Base-by-base conservation (phyloP, 2,113 vertebrate species). In the Gallinago paraguaiae region DNA sequence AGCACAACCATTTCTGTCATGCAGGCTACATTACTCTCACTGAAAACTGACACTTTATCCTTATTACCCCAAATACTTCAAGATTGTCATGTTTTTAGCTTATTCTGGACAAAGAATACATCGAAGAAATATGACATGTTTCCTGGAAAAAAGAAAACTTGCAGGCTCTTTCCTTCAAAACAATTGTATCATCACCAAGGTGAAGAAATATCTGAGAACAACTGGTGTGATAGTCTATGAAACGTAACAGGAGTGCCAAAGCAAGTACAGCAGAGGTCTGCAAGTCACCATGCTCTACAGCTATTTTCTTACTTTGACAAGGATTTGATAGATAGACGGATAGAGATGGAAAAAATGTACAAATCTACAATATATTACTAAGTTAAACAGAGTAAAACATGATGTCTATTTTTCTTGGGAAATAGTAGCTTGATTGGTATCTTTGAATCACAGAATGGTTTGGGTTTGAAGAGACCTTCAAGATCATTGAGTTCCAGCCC, bases 131-230 rank as follows among this genome's bases (percentile, higher is more conserved):
- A 75, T 2, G 39, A 51, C 43, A 85, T 35, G 33, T 67, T 91
- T 61, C 10, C 17, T 51, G 51, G 69, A 56, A 86, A 86, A 85
- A 93, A 79, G 19, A 92, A 84, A 94, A 41, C 16, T 43, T 33
- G 7, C 9, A 91, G 61, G 54, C 25, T 94, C 70, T 56, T 85
- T 94, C 39, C 69, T 96, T 94, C 48, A 94, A 87, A 96, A 89
- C 65, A 70, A 79, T 17, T 94, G 57, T 87, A 80, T 96, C 48
- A 86, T 65, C 60, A 70, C 54, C 54, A 79, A 97, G 96, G 79
- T 96, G 86, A 27, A 96, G 80, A 90, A 96, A 94, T 51, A 43
- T 71, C 93, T 95, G 88, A 97, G 98, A 97, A 97, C 96, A 97
- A 90, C 63, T 86, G 75, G 10, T 96, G 50, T 96, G 89, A 96